Base-by-base conservation (phyloP, 1,140 invertebrate genomes). In the Drosophila melanica region DNA sequence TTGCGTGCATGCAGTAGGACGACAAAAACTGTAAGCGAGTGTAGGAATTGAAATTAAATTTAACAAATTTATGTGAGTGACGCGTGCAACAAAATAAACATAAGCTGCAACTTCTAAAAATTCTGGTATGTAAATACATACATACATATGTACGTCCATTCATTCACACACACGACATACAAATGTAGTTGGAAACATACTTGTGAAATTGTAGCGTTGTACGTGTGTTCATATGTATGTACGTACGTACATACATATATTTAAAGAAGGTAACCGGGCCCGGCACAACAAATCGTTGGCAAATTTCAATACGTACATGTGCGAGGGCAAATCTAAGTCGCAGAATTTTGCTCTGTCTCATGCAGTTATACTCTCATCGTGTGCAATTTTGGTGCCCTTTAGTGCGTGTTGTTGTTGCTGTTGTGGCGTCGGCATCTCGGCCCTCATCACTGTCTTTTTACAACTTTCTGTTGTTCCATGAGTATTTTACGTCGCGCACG, bases 41-140 rank as follows among this genome's bases (percentile, higher is more conserved):
- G 71, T 57, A 67, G 60, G 81, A 79, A 75, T 87, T 58, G 63
- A 87, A 89, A 77, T 84, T 66, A 89, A 89, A 67, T 77, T 65
- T 41, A 51, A 72, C 50, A 59, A 77, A 90, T 89, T 87, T 80
- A 84, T 80, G 76, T 51, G 70, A 69, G 37, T 67, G 55, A 71
- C 59, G 80, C 77, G 84, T 89, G 85, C 59, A 42, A 72, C 48
- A 68, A 73, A 68, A 41, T 45, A 72, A 59, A 62, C 47, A 57
- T 41, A 59, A 42, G 30, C 30, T 47, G 33, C 16, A 35, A 51
- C 41, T 63, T 59, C 65, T 67, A 53, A 39, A 73, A 73, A 65
- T 81, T 66, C 55, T 53, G 67, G 81, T 82, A 81, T 66, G 82
- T 78, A 81, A 55, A 65, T 48, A 57, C 30, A 44, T 41, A 66